Evolutionary conservation across 2,797 vertebrate genomes (phyloP).

Genomic region (Syndactyla subalaris): DNA sequence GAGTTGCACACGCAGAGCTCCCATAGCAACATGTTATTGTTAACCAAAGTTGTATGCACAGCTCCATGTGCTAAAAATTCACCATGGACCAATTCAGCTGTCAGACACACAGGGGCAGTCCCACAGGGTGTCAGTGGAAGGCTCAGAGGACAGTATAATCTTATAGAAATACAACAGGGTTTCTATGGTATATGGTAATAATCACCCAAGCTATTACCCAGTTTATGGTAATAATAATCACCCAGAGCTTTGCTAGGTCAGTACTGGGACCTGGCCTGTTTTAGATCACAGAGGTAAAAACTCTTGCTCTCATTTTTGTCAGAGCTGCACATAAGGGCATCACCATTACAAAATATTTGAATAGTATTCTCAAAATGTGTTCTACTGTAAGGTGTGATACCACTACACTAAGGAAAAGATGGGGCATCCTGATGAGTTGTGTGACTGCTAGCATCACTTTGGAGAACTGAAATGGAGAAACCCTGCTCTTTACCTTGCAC

Average conservation of each 20-base stretch:
- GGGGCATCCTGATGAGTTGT: not conserved
- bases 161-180: not conserved
- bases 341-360: not conserved
- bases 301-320: not conserved
- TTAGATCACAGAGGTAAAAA: not conserved
- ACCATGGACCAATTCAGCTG: constrained; percentile 46
- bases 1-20: not conserved
- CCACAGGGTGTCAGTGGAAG: not conserved
- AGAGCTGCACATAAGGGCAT: not conserved
- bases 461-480: not conserved
- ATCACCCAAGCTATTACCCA: not conserved
- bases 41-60: constrained; percentile 43
- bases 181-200: not conserved
- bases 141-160: constrained; percentile 17
- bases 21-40: constrained; percentile 58
- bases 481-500: not conserved
- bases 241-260: not conserved
- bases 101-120: constrained; percentile 24
- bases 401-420: not conserved
- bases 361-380: not conserved
- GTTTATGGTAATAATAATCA: not conserved
- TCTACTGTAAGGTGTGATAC: not conserved
- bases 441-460: not conserved
- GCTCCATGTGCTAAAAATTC: constrained; percentile 55
- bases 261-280: not conserved